Evolutionary conservation across 2,888 invertebrate genomes (phyloP), one percentile per base, ranked within the genome.

Genomic region (Sesia bembeciformis): DNA sequence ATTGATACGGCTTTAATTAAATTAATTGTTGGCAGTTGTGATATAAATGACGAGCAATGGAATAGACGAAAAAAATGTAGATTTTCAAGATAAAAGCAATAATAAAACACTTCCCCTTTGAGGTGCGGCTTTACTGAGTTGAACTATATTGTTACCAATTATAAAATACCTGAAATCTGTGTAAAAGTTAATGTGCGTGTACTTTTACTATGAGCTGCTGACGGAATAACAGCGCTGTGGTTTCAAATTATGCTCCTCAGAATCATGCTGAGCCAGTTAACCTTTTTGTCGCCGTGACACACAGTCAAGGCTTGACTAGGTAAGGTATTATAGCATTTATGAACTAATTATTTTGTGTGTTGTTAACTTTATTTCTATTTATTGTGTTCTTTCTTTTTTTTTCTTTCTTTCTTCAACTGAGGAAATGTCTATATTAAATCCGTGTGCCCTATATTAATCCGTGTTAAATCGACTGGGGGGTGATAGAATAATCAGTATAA

Each of bases 21-120:
- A 88, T 88, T 88, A 88, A 88, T 88, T 81, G 84, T 78, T 68
- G 72, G 72, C 76, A 72, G 78, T 81, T 72, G 80, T 81, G 74
- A 86, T 87, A 87, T 81, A 82, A 88, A 88, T 84, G 88, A 88
- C 83, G 84, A 82, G 79, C 75, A 72, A 76, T 74, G 74, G 72
- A 78, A 80, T 73, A 60, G 64, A 72, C 66, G 70, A 67, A 74
- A 78, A 78, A 82, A 81, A 74, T 70, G 75, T 76, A 77, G 85
- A 87, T 86, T 76, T 72, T 59, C 65, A 75, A 74, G 87, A 89
- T 88, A 88, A 81, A 78, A 74, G 78, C 74, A 78, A 80, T 84
- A 87, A 86, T 86, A 86, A 85, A 88, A 84, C 85, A 84, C 83
- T 86, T 86, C 81, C 88, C 78, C 68, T 64, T 56, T 53, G 3